Base-by-base conservation (phyloP, 2,113 vertebrate species). In the Pungitius pungitius region DNA sequence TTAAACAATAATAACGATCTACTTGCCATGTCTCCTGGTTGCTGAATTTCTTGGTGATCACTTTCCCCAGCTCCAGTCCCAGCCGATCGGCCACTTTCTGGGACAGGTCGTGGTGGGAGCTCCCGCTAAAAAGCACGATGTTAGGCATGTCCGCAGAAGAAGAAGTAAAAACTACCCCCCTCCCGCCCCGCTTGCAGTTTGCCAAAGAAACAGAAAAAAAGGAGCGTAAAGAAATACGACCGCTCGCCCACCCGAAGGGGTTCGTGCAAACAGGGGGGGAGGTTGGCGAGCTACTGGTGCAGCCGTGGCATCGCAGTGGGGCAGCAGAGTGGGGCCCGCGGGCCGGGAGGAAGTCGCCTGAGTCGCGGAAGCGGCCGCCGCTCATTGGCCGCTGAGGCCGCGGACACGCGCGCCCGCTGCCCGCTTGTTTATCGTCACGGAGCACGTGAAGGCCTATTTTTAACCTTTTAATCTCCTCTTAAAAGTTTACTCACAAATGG, bases 1-100 rank as follows among this genome's bases (percentile, higher is more conserved):
- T 35, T 14, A 43, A 43, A 43, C 8, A 42, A 42, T 9, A 43
- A 43, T 1, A n/a, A 2, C 17, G 11, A 17, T 3, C 1, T 10
- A 65, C 93, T 93, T 77, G 87, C 96, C 96, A 96, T 8, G 95
- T 96, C 88, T 96, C 95, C 85, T 96, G 95, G 70, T 97, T 97
- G 91, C 96, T 96, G 90, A 97, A 97, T 89, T 97, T 97, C 87
- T 97, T 97, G 4, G 96, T 97, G 24, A 96, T 96, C 58, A 97
- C 96, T 91, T 96, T 96, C 24, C 96, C 96, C 57, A 94, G 87
- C 12, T 94, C 92, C 67, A 94, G 82, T 6, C 94, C 94, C 17
- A 94, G 91, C 13, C 93, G 91, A 57, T 94, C 94, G 0, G 94
- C 93, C 77, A 94, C 92, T 87, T 92, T 94, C 82, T 94, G 94